A percentile compares a stretch with the other conserved stretches of the same genome.
Evolutionary conservation across 2,113 vertebrate species (phyloP).

Genomic region (Hippocampus barbouri): DNA sequence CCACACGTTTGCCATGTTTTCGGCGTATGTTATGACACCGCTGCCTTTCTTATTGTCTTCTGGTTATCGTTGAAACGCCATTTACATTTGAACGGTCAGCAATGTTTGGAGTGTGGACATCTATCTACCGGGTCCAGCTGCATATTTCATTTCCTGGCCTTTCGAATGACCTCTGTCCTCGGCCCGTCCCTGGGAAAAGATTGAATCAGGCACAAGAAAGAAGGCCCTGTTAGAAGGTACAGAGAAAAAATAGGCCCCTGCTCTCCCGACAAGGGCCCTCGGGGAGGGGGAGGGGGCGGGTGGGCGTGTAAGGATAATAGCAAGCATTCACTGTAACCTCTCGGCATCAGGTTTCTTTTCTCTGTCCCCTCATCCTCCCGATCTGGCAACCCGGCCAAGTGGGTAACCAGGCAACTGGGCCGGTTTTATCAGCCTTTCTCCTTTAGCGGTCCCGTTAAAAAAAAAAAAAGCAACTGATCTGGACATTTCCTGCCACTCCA

Average conservation of each 20-base stretch:
- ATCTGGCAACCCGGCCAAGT: conserved; percentile 45
- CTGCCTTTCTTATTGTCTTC: background rate
- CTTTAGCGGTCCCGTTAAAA: conserved; percentile 57
- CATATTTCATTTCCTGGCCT: background rate
- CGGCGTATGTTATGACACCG: conserved; percentile 31
- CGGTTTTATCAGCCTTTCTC: conserved; percentile 48
- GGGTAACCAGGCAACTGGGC: conserved; percentile 72
- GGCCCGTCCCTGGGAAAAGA: conserved; percentile 42
- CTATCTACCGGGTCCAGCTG: background rate
- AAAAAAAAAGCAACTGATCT: conserved; percentile 35
- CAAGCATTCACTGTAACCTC: conserved; percentile 57
- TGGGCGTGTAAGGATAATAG: conserved; percentile 28
- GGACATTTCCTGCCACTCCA: conserved; percentile 1
- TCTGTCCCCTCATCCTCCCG: conserved; percentile 39
- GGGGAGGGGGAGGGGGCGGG: conserved; percentile 19
- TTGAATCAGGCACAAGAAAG: conserved; percentile 65
- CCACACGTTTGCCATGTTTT: conserved; percentile 9
- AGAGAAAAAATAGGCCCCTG: conserved; percentile 65
- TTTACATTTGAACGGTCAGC: background rate
- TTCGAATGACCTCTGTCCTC: background rate
- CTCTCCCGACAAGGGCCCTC: conserved; percentile 59
- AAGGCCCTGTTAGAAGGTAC: conserved; percentile 62
- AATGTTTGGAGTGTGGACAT: background rate
- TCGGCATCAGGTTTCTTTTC: conserved; percentile 58
- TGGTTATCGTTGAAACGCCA: background rate